Percentiles rank a stretch among this genome's conserved stretches.
phyloP scores from a whole-genome alignment of 2,888 invertebrate species.

The Cremastinae sp. region DNA sequence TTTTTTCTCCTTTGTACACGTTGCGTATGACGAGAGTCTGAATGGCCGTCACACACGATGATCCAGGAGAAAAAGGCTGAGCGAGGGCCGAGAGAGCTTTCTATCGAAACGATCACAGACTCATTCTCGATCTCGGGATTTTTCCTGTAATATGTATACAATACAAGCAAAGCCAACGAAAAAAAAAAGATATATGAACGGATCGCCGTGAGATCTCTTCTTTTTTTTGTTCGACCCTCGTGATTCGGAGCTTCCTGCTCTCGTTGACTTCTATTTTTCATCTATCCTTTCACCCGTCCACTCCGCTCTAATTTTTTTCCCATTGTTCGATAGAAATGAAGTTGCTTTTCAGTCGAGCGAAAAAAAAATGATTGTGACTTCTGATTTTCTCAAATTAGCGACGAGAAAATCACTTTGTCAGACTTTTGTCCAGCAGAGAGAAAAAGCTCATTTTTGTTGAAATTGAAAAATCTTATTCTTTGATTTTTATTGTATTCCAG shows the following conservation, averaged over 20 bases:
- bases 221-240: constrained; percentile 34
- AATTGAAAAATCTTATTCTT: too few species aligned
- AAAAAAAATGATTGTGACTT: too few species aligned
- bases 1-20: background rate
- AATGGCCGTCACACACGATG: background rate
- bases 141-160: constrained; percentile 15
- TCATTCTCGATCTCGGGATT: background rate
- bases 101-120: constrained; percentile 28
- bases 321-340: background rate
- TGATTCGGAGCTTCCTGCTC: constrained; percentile 39
- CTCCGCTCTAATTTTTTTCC: constrained; percentile 35
- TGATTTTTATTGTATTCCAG: too few species aligned
- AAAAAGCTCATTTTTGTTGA: too few species aligned
- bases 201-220: constrained; percentile 10
- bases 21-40: background rate
- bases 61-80: background rate
- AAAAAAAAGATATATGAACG: constrained; percentile 15
- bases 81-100: constrained; percentile 22
- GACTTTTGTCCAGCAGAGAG: constrained; percentile 9
- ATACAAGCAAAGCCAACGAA: background rate
- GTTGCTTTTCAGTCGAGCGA: background rate
- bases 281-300: constrained; percentile 25
- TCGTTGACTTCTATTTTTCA: constrained; percentile 31
- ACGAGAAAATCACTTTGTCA: too few species aligned
- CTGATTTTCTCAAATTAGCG: too few species aligned